phyloP scores from a whole-genome alignment of 2,113 vertebrate genomes.

The Takifugu flavidus region DNA sequence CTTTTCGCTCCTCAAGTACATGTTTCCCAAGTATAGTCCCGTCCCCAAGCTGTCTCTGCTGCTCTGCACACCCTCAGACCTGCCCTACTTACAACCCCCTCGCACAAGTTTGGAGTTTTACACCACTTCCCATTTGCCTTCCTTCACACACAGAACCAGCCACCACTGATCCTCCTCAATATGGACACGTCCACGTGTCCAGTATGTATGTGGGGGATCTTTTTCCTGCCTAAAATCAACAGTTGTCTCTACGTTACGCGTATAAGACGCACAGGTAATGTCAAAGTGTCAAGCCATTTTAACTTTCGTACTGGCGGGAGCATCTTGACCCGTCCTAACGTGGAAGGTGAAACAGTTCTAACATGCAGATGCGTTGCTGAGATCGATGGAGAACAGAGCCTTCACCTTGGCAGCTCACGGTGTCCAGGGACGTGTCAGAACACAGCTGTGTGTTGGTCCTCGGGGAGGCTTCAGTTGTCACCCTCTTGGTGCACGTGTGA shows the following conservation, averaged over 20 bases:
- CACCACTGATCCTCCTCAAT: not conserved
- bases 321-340: not conserved
- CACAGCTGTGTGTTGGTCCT: conserved; percentile 13
- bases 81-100: conserved; percentile 64
- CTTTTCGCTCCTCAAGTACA: conserved; percentile 44
- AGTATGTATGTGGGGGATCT: not conserved
- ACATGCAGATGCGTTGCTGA: conserved; percentile 8
- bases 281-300: too few relatives aligned
- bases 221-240: not conserved
- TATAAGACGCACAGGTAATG: too few relatives aligned
- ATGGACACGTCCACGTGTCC: too few relatives aligned
- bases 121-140: conserved; percentile 32
- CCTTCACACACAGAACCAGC: conserved; percentile 6
- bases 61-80: conserved; percentile 53
- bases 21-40: conserved; percentile 60
- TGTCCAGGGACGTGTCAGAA: conserved; percentile 42
- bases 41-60: conserved; percentile 50
- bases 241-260: too few relatives aligned
- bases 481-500: not conserved
- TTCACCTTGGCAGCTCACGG: conserved; percentile 15
- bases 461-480: conserved; percentile 5
- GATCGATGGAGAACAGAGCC: conserved; percentile 41
- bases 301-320: not conserved
- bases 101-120: conserved; percentile 53
- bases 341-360: conserved; percentile 6